Evolutionary conservation across 2,113 vertebrate genomes (phyloP).

Genomic region (Sturnira hondurensis): DNA sequence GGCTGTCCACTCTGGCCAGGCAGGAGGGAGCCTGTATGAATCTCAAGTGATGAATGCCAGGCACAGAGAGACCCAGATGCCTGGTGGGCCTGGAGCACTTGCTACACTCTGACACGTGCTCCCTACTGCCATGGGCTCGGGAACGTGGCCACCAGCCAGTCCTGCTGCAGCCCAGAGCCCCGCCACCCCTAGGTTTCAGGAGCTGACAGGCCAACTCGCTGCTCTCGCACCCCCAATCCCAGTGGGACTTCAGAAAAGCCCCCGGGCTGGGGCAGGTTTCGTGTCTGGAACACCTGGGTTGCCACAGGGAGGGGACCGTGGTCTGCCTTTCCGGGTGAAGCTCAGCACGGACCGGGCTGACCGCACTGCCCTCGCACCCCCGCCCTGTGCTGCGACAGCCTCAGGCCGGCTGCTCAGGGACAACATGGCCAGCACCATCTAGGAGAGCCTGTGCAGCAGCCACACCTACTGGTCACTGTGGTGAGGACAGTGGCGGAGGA

Average conservation of each 20-base stretch:
- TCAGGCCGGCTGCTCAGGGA: fast-evolving
- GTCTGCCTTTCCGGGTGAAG: fast-evolving
- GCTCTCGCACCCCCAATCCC: fast-evolving
- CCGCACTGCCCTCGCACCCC: background rate
- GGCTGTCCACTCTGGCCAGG: fast-evolving
- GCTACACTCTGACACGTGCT: fast-evolving
- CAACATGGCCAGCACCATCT: fast-evolving
- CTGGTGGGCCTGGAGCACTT: background rate
- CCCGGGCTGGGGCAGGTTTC: background rate
- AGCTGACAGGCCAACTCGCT: fast-evolving
- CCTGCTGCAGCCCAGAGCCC: background rate
- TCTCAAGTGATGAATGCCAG: background rate
- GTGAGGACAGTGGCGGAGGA: too few relatives aligned
- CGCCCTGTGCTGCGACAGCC: background rate
- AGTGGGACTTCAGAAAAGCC: background rate
- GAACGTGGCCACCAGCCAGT: background rate
- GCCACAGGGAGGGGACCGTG: fast-evolving
- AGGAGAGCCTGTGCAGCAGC: background rate
- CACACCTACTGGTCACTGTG: background rate
- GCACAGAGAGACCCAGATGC: background rate
- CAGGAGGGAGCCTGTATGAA: background rate
- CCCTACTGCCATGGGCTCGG: fast-evolving
- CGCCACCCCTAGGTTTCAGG: background rate
- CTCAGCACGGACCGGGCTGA: background rate
- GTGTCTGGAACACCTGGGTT: too few relatives aligned